phyloP scores from a whole-genome alignment of 2,797 vertebrate genomes.

The Garrulus glandarius region DNA sequence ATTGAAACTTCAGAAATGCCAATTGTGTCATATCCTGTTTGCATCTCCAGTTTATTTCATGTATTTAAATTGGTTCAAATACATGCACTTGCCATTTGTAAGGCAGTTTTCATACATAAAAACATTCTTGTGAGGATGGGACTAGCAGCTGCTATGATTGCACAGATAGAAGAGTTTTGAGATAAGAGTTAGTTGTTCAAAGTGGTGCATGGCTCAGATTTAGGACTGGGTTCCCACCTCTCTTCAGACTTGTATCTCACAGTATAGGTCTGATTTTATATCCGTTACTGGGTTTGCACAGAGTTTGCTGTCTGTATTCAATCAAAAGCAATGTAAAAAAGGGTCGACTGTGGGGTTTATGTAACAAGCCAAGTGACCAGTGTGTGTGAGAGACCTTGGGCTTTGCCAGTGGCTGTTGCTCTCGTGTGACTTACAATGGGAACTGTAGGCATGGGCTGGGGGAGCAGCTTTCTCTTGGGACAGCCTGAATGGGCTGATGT shows the following conservation, averaged over 20 bases:
- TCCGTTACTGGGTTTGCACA: neutral
- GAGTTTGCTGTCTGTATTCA: neutral
- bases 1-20: neutral
- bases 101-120: neutral
- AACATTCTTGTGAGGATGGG: accelerated
- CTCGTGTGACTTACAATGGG: neutral
- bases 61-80: neutral
- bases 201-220: neutral
- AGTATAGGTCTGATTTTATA: neutral
- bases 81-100: neutral
- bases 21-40: neutral
- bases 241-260: neutral
- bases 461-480: neutral
- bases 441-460: neutral
- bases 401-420: neutral
- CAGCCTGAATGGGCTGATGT: neutral
- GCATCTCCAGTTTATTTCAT: neutral
- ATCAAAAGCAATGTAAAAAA: neutral
- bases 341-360: neutral
- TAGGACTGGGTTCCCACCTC: neutral
- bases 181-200: neutral
- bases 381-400: neutral
- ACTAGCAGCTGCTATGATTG: neutral
- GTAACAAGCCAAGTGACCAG: neutral
- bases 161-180: neutral